phyloP scores from a whole-genome alignment of 2,888 invertebrate genomes.

The Geotrupes spiniger region DNA sequence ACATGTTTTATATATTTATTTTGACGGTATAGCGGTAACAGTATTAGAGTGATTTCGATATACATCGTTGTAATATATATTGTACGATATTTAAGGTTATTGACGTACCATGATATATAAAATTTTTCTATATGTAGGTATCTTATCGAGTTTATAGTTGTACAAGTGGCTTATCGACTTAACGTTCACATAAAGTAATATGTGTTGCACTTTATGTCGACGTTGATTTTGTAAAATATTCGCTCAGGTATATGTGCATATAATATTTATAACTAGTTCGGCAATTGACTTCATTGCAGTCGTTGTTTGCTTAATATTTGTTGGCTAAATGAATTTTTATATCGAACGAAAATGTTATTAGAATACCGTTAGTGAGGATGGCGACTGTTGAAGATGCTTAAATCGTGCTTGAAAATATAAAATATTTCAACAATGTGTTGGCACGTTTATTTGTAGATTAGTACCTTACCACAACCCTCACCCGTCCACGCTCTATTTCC shows the following conservation, averaged over 20 bases:
- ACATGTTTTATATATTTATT: no score
- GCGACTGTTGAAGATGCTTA: conserved; percentile 17
- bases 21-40: no score
- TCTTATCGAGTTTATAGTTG: neutral
- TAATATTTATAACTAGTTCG: neutral
- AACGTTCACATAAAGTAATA: neutral
- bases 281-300: neutral
- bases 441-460: conserved; percentile 21
- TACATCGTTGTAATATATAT: no score
- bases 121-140: conserved; percentile 9
- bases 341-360: conserved; percentile 7
- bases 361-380: conserved; percentile 5
- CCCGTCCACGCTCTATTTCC: neutral
- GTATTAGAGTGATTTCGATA: no score
- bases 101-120: conserved; percentile 12
- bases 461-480: conserved; percentile 12
- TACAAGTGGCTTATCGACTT: neutral
- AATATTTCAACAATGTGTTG: conserved; percentile 21
- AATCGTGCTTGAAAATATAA: conserved; percentile 20
- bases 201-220: neutral
- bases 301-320: neutral
- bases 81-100: no score
- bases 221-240: conserved; percentile 9
- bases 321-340: conserved; percentile 5
- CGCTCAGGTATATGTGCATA: conserved; percentile 20